These are phyloP conservation scores for Watsonalla cultraria DNA, from an alignment of 2,888 invertebrate species.

Conservation along the genomic window DNA sequence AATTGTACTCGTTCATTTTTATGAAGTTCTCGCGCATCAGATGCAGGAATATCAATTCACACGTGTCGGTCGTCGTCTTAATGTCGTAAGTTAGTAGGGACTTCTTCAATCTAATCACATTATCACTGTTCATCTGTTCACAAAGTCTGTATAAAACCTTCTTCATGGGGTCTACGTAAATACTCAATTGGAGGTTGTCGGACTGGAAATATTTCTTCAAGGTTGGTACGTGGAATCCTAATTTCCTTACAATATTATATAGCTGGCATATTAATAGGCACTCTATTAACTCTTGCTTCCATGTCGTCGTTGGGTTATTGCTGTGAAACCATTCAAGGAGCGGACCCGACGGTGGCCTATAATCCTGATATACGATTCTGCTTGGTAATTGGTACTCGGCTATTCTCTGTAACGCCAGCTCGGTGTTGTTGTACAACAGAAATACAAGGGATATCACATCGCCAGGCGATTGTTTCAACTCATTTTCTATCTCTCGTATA, in stretches of 20 bases:
- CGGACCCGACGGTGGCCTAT: constrained; percentile 31
- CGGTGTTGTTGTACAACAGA: constrained; percentile 58
- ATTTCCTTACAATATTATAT: constrained; percentile 50
- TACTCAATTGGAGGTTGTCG: constrained; percentile 32
- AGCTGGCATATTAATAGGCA: constrained; percentile 59
- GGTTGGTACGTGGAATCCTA: constrained; percentile 47
- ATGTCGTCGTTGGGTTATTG: constrained; percentile 43
- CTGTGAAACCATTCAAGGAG: constrained; percentile 59
- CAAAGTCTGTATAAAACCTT: constrained; percentile 59
- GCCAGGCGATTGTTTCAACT: constrained; percentile 43
- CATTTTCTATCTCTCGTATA: constrained; percentile 56
- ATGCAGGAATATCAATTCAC: constrained; percentile 58
- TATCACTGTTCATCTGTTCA: constrained; percentile 50
- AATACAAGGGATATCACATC: constrained; percentile 65
- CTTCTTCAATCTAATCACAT: constrained; percentile 48
- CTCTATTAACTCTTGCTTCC: constrained; percentile 65
- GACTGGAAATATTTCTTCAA: constrained; percentile 47
- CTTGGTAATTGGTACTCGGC: neutral
- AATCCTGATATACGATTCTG: too few relatives aligned
- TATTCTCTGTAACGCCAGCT: constrained; percentile 54
- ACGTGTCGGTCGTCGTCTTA: constrained; percentile 47
- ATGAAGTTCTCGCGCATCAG: constrained; percentile 61
- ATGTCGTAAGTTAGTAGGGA: constrained; percentile 46
- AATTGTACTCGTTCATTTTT: constrained; percentile 26
- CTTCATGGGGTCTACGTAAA: constrained; percentile 54